Evolutionary conservation across 1,140 invertebrate species (phyloP).

Genomic region (Dolichoris vasculosae): DNA sequence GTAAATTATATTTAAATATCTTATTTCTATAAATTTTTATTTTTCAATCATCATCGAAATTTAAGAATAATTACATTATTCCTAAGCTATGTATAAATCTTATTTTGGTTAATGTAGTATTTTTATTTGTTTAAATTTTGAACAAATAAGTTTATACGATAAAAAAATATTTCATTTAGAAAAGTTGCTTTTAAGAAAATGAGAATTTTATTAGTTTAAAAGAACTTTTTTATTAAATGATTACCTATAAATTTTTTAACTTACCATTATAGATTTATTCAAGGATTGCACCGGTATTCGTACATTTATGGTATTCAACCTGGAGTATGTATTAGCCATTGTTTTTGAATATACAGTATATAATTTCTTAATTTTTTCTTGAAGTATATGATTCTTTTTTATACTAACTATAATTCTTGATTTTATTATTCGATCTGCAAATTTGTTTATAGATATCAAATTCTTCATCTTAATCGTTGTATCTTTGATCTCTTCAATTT

Average conservation of each 20-base stretch:
- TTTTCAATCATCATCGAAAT: too few relatives aligned
- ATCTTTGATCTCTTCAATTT: conserved; percentile 5
- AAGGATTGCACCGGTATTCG: background rate
- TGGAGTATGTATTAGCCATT: background rate
- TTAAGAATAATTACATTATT: too few relatives aligned
- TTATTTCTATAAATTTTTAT: too few relatives aligned
- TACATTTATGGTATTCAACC: background rate
- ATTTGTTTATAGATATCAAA: background rate
- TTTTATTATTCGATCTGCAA: background rate
- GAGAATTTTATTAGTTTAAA: too few relatives aligned
- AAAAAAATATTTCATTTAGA: too few relatives aligned
- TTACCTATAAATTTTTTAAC: conserved; percentile 15
- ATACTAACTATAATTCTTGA: background rate
- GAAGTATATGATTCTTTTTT: background rate
- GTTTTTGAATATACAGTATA: background rate
- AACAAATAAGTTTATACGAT: too few relatives aligned
- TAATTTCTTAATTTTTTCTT: background rate
- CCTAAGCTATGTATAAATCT: too few relatives aligned
- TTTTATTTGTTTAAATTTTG: too few relatives aligned
- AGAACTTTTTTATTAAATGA: too few relatives aligned
- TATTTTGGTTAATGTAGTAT: too few relatives aligned
- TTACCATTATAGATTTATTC: background rate
- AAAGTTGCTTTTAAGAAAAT: background rate
- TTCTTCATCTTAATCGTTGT: conserved; percentile 22
- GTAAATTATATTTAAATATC: too few relatives aligned